Base-by-base conservation (phyloP, 2,113 vertebrate genomes). In the Oreochromis aureus region DNA sequence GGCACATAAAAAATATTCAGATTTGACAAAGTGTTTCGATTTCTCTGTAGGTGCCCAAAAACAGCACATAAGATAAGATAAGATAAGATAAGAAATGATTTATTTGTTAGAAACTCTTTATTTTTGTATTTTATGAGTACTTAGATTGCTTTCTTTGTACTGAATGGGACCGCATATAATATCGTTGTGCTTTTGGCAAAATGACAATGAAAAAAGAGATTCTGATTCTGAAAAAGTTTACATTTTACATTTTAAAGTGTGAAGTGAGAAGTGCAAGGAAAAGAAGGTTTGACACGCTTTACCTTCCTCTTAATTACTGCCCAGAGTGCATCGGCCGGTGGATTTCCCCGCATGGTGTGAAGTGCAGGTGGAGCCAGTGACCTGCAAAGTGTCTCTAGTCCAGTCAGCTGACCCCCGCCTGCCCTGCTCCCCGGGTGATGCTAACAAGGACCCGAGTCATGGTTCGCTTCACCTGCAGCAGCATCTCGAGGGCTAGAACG, bases 261-360 rank as follows among this genome's bases (percentile, higher is more conserved):
- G 27, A 78, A 3, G 27, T 2, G 10, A 32, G 27, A 78, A 3
- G 13, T 41, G 9, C 22, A 59, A 80, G 51, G 34, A 55, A 39
- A 58, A 48, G 10, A 58, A 48, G 10, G 9, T 24, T 22, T 32
- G 13, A 36, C 46, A 71, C 1, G 15, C n/a, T 76, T 10, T 88
- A 39, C 48, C 2, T 51, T 22, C 7, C 1, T 54, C 5, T 76
- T 19, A 5, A 3, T 46, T 4, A 5, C 69, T 5, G 3, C 69
- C 1, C 93, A 99, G 98, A 83, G 96, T 98, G 22, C 98, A 98
- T 91, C 97, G 96, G 48, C 98, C 98, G 3, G 98, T 98, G 9
- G 98, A 99, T 90, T 99, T 98, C 89, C 98, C 98, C 0, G 96
- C 97, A 2, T 98, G 96, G 95, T 99, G 98, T 2, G 96, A 98